A percentile compares a stretch with the other conserved stretches of the same genome.
phyloP scores from a whole-genome alignment of 2,888 invertebrate species.

The Catonia carolina region DNA sequence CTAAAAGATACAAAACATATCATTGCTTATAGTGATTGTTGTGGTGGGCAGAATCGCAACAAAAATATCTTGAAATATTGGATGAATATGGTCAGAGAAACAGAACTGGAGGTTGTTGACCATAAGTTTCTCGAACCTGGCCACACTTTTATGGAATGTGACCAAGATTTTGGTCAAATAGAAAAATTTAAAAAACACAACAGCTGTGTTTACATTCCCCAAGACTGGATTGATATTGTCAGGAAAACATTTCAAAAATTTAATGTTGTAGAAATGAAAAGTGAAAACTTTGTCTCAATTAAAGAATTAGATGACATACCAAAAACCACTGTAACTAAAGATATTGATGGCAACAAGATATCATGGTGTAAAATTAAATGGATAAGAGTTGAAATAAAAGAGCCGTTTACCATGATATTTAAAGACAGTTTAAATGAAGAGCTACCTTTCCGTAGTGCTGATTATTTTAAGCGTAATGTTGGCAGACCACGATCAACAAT shows the following conservation, averaged over 20 bases:
- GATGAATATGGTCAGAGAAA: slow-evolving; percentile 30
- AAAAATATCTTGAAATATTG: slow-evolving; percentile 38
- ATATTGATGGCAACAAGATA: background rate
- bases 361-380: background rate
- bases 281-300: slow-evolving; percentile 12
- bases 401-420: background rate
- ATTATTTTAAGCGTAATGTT: background rate
- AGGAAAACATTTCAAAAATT: background rate
- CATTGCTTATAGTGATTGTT: slow-evolving; percentile 27
- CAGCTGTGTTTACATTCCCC: no score
- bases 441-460: background rate
- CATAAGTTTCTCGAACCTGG: slow-evolving; percentile 28
- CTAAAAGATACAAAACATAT: slow-evolving; percentile 13
- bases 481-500: background rate
- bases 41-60: slow-evolving; percentile 34
- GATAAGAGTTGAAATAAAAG: background rate
- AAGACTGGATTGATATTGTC: no score
- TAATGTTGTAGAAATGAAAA: slow-evolving; percentile 10
- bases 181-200: no score
- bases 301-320: slow-evolving; percentile 9
- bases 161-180: no score
- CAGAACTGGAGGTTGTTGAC: no score
- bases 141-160: no score
- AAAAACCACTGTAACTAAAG: background rate
- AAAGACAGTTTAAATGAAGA: background rate